These are phyloP conservation scores for Spisula solida DNA, from an alignment of 2,888 invertebrate species.

Conservation along the genomic window DNA sequence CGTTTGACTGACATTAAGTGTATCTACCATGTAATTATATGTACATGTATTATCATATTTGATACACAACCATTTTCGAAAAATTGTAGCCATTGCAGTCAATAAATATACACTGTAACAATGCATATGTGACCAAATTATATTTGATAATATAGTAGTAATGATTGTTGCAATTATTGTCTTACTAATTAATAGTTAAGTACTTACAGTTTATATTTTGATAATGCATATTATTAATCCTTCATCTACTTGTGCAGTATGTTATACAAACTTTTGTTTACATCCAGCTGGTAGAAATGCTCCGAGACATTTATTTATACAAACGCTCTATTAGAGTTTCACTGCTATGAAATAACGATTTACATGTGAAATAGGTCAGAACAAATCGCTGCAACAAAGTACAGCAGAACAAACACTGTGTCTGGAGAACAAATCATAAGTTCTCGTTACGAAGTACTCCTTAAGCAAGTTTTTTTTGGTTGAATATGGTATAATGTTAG, in stretches of 20 bases:
- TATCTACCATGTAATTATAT: no score
- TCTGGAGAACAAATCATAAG: background rate
- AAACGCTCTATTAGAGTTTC: background rate
- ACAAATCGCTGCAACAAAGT: background rate
- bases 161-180: no score
- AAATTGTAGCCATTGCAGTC: no score
- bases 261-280: background rate
- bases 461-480: background rate
- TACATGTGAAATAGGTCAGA: constrained; percentile 7
- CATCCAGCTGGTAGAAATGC: background rate
- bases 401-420: background rate
- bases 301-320: background rate
- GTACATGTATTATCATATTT: no score
- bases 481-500: background rate
- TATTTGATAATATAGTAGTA: no score
- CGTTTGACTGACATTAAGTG: no score
- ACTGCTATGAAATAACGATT: background rate
- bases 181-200: no score
- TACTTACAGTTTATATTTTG: background rate
- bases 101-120: no score
- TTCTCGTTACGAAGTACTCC: background rate
- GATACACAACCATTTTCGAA: no score
- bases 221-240: background rate
- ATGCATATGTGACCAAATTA: no score
- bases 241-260: background rate